These are phyloP conservation scores for Coracopsis vasa DNA, from an alignment of 2,113 vertebrate species.

Conservation along the genomic window DNA sequence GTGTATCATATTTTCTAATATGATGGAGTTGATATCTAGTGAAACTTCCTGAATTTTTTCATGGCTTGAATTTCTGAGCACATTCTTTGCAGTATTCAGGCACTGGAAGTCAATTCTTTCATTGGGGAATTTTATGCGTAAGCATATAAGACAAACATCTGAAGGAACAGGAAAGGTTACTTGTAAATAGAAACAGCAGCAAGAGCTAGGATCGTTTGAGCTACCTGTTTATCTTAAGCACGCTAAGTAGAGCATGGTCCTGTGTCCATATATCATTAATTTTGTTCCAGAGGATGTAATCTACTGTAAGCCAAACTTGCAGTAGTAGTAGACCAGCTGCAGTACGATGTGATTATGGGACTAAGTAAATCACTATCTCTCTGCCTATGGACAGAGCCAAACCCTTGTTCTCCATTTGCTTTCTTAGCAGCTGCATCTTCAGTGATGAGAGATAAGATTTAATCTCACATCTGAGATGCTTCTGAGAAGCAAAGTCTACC, in stretches of 20 bases:
- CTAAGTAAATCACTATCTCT: background rate
- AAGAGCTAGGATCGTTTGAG: background rate
- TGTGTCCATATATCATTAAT: rapidly evolving
- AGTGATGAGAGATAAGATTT: background rate
- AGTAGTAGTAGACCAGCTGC: background rate
- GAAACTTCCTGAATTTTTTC: background rate
- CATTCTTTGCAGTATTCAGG: background rate
- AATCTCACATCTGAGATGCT: background rate
- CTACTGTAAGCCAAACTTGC: background rate
- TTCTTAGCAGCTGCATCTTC: background rate
- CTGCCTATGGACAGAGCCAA: background rate
- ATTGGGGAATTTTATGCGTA: background rate
- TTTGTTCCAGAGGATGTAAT: background rate
- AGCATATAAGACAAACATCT: background rate
- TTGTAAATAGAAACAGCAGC: background rate
- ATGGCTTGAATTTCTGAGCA: background rate
- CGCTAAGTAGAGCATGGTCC: background rate
- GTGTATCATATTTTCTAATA: background rate
- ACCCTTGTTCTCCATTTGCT: background rate
- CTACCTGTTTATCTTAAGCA: background rate
- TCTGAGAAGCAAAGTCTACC: background rate
- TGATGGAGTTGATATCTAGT: background rate
- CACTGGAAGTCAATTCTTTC: background rate
- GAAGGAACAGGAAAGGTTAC: background rate
- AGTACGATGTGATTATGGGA: background rate